phyloP scores from a whole-genome alignment of 2,888 invertebrate species.

The Ommatoiulus sabulosus region DNA sequence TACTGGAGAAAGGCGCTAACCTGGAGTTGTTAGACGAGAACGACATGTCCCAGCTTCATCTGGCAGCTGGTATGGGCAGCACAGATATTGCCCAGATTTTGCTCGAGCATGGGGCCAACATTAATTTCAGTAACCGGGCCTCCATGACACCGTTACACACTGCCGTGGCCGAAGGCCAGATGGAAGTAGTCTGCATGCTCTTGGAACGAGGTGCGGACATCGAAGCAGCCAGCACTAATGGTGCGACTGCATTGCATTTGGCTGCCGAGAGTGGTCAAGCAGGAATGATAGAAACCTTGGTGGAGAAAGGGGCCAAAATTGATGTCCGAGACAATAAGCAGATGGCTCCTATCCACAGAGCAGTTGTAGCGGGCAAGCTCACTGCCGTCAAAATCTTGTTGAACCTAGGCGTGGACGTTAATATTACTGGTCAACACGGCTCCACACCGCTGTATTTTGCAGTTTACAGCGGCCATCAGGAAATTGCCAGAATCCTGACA shows the following conservation, averaged over 20 bases:
- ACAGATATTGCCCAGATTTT: slow-evolving; percentile 25
- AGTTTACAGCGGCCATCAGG: slow-evolving; percentile 68
- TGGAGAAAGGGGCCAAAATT: neutral
- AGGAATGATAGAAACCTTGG: neutral
- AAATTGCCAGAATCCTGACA: neutral
- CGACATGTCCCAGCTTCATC: slow-evolving; percentile 49
- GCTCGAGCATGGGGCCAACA: slow-evolving; percentile 61
- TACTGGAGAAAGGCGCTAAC: slow-evolving; percentile 37
- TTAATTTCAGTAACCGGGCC: neutral
- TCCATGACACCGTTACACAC: slow-evolving; percentile 3
- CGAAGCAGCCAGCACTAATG: neutral
- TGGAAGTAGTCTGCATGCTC: slow-evolving; percentile 53
- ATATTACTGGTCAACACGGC: neutral
- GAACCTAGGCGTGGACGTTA: neutral
- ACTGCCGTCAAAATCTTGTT: slow-evolving; percentile 59
- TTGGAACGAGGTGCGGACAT: slow-evolving; percentile 60
- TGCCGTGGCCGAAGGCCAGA: neutral
- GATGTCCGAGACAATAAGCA: neutral
- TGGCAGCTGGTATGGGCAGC: slow-evolving; percentile 18
- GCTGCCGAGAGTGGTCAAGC: slow-evolving; percentile 12
- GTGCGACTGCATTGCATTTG: slow-evolving; percentile 10
- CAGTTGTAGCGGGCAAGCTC: neutral
- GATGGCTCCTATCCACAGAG: slow-evolving; percentile 26
- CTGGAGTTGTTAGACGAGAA: neutral
- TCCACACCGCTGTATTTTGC: slow-evolving; percentile 68